These are phyloP conservation scores for Epirrhoe alternata DNA, from an alignment of 2,888 invertebrate genomes.

Conservation along the genomic window DNA sequence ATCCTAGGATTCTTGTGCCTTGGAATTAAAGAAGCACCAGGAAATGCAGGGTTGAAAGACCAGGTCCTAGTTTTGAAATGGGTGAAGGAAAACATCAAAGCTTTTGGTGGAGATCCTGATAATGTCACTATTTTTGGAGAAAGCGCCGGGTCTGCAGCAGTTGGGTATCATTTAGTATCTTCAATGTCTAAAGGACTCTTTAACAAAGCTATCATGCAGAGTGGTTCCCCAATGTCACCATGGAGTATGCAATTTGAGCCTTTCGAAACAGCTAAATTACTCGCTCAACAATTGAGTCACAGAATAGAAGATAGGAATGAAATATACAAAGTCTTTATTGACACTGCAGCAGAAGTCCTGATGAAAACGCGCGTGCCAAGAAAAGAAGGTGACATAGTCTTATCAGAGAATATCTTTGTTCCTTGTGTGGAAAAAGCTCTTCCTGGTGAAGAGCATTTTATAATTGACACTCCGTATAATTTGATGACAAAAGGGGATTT, in stretches of 20 bases:
- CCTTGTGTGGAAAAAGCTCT: slow-evolving; percentile 69
- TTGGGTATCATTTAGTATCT: slow-evolving; percentile 69
- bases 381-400: slow-evolving; percentile 63
- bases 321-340: slow-evolving; percentile 62
- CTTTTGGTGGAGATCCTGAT: slow-evolving; percentile 73
- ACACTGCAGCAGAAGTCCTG: slow-evolving; percentile 55
- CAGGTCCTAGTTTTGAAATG: slow-evolving; percentile 73
- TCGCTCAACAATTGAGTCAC: slow-evolving; percentile 64
- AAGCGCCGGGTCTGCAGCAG: slow-evolving; percentile 77
- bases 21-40: slow-evolving; percentile 73
- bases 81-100: slow-evolving; percentile 67
- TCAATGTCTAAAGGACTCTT: slow-evolving; percentile 74
- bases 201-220: slow-evolving; percentile 73
- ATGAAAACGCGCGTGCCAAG: slow-evolving; percentile 67
- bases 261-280: slow-evolving; percentile 59
- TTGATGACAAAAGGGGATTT: slow-evolving; percentile 60
- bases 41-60: slow-evolving; percentile 76
- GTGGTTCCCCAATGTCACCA: slow-evolving; percentile 72
- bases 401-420: slow-evolving; percentile 76
- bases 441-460: slow-evolving; percentile 56
- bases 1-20: slow-evolving; percentile 73
- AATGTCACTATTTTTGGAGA: slow-evolving; percentile 76
- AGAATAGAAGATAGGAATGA: slow-evolving; percentile 60
- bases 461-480: slow-evolving; percentile 68
- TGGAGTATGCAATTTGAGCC: slow-evolving; percentile 77